These are phyloP conservation scores for Drosophila obscura DNA, from an alignment of 1,140 invertebrate genomes.

Conservation along the genomic window DNA sequence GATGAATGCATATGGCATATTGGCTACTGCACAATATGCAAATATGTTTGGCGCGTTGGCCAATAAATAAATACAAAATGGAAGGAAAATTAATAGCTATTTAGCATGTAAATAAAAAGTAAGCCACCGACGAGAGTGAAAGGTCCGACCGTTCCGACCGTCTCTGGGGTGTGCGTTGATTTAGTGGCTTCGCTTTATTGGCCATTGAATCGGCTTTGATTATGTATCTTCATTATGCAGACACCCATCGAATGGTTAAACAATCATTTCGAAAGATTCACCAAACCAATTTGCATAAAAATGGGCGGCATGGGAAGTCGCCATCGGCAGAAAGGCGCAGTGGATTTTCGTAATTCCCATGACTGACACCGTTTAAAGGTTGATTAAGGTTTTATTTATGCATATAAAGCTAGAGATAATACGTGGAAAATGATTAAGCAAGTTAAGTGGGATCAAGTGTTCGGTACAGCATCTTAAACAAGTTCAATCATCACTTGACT, in stretches of 20 bases:
- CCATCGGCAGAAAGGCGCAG: conserved; percentile 1
- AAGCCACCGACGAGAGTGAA: conserved; percentile 63
- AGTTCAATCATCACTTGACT: background rate
- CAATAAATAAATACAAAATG: conserved; percentile 47
- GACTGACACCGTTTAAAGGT: conserved; percentile 39
- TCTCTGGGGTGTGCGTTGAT: conserved; percentile 15
- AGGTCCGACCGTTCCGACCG: conserved; percentile 23
- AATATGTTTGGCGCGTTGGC: conserved; percentile 29
- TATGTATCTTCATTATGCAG: conserved; percentile 47
- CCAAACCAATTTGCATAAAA: conserved; percentile 62
- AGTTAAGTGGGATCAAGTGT: background rate
- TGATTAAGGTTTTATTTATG: conserved; percentile 10
- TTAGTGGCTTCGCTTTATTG: conserved; percentile 42
- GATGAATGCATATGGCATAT: background rate
- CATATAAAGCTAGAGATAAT: conserved; percentile 8
- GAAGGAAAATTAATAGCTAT: conserved; percentile 40
- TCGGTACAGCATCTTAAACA: too few relatives aligned
- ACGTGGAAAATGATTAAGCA: conserved; percentile 14
- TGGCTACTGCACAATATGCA: conserved; percentile 45
- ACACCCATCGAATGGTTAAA: conserved; percentile 21
- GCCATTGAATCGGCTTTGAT: conserved; percentile 56
- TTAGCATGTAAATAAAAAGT: conserved; percentile 64
- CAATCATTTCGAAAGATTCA: conserved; percentile 57
- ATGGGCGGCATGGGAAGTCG: conserved; percentile 55
- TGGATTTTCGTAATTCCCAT: conserved; percentile 45